Evolutionary conservation across 2,888 invertebrate genomes (phyloP), one percentile per base, ranked within the genome.

Genomic region (Idaea biselata): DNA sequence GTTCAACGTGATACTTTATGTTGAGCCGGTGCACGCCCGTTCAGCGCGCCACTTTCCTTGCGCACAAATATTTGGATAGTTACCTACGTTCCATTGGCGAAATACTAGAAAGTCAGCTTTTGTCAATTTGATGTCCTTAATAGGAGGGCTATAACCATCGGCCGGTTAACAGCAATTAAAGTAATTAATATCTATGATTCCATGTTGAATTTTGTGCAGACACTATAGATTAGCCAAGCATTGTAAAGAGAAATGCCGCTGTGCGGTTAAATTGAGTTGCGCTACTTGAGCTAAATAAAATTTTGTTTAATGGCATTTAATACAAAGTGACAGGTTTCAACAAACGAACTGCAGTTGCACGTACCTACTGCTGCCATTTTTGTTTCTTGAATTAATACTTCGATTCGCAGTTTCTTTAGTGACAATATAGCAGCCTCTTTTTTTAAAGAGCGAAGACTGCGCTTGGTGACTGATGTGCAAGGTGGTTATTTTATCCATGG

Each of bases 1-100:
- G 91, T 91, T 92, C 91, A 91, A 85, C 83, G 91, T 92, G 90
- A 91, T 86, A 92, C 91, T 91, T 92, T 68, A 78, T 70, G 78
- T 72, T 76, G 74, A 81, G 79, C 78, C 79, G 78, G 78, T 80
- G 80, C 77, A 75, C 76, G 81, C 75, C 78, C 83, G 87, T 87
- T 82, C 84, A 82, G 81, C 85, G 91, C 85, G 89, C 91, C 87
- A 91, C 91, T 91, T 91, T 89, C 89, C 82, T 89, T 82, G 76
- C 80, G 75, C 75, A 78, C 81, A 83, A 86, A 87, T 87, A 87
- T 89, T 89, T 88, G 84, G 83, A 81, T 81, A 83, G 80, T 79
- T 79, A 69, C 73, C 72, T 76, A 65, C 71, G 64, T 63, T 68
- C 67, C 67, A 70, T 64, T 63, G 59, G 63, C 58, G 56, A 68